phyloP scores from a whole-genome alignment of 2,113 vertebrate species.

The Proterorhinus semilunaris region DNA sequence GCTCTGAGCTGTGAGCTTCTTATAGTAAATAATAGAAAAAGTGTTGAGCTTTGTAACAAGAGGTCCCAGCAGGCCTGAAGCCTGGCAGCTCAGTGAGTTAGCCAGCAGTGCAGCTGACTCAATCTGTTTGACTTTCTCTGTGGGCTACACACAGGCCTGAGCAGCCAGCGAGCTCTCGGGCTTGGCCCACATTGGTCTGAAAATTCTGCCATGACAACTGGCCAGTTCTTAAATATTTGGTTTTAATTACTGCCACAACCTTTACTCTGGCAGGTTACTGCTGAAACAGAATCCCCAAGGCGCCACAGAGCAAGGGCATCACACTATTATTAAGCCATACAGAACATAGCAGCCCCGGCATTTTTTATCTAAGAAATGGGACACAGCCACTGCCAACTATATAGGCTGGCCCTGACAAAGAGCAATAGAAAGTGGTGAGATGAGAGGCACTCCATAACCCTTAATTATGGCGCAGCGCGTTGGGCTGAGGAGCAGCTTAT shows the following conservation, averaged over 20 bases:
- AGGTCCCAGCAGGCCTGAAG: constrained; percentile 48
- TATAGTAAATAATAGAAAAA: constrained; percentile 48
- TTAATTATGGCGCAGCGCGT: constrained; percentile 66
- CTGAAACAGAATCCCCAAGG: constrained; percentile 73
- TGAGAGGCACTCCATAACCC: constrained; percentile 67
- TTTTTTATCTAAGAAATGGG: constrained; percentile 66
- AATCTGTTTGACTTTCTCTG: constrained; percentile 72
- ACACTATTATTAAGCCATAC: constrained; percentile 61
- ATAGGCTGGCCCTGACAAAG: constrained; percentile 61
- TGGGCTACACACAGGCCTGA: constrained; percentile 55
- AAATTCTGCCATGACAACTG: constrained; percentile 63
- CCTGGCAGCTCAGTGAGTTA: constrained; percentile 54
- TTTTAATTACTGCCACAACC: constrained; percentile 81
- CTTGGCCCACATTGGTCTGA: constrained; percentile 69
- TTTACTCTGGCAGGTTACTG: constrained; percentile 76
- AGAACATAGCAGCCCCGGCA: constrained; percentile 53
- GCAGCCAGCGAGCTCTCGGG: constrained; percentile 62
- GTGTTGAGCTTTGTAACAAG: constrained; percentile 48
- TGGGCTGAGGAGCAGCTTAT: constrained; percentile 59
- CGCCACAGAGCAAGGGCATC: constrained; percentile 56
- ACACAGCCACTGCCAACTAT: constrained; percentile 51
- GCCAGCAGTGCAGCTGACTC: constrained; percentile 60
- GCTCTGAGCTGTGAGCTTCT: constrained; percentile 43
- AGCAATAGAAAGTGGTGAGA: constrained; percentile 59
- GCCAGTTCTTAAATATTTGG: constrained; percentile 79